Evolutionary conservation across 2,113 vertebrate genomes (phyloP).

Genomic region (Tinamus guttatus): DNA sequence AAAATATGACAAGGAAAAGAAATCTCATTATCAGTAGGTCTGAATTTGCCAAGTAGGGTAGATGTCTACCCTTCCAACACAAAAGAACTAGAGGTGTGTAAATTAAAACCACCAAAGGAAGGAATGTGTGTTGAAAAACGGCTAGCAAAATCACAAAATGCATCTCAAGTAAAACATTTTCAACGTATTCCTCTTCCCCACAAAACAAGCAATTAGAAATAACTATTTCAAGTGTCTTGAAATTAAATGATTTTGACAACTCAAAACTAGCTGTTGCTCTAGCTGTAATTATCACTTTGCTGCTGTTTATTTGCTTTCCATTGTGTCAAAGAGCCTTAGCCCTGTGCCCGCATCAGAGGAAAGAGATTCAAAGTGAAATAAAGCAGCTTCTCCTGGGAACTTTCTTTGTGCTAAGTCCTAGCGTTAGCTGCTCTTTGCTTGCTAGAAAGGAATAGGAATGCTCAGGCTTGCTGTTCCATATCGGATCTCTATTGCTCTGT

Average conservation of each 20-base stretch:
- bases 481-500: not conserved
- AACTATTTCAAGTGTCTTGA: not conserved
- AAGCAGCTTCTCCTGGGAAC: not conserved
- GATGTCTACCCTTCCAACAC: not conserved
- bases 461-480: accelerated
- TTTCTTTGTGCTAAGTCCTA: not conserved
- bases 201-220: not conserved
- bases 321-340: not conserved
- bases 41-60: not conserved
- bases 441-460: not conserved
- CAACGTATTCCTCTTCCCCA: not conserved
- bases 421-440: not conserved
- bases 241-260: not conserved
- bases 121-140: not conserved
- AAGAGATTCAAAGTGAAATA: not conserved
- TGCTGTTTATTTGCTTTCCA: not conserved
- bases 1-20: not conserved
- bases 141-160: not conserved
- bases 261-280: accelerated
- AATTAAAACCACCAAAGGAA: not conserved
- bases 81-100: not conserved
- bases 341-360: not conserved
- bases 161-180: not conserved
- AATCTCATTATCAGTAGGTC: not conserved
- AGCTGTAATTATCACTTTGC: not conserved